These are phyloP conservation scores for Thryonomys swinderianus DNA, from an alignment of 2,113 vertebrate genomes.

Conservation along the genomic window DNA sequence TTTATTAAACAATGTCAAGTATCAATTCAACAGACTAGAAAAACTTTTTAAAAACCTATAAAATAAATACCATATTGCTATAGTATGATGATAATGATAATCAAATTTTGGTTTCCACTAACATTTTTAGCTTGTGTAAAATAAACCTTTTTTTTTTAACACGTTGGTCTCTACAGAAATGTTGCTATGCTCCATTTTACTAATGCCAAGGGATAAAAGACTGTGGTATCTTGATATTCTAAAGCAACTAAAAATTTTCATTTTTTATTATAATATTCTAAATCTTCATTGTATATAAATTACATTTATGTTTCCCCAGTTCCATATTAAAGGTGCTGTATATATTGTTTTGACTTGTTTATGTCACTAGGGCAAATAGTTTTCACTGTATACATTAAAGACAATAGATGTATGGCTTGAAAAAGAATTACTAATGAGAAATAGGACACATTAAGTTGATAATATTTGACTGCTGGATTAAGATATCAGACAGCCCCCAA, in stretches of 20 bases:
- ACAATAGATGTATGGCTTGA: conserved; percentile 41
- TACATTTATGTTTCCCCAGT: not conserved
- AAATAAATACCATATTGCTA: not conserved
- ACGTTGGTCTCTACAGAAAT: not conserved
- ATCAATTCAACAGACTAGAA: not conserved
- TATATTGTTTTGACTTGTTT: not conserved
- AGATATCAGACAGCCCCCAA: conserved; percentile 61
- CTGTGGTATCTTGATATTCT: not conserved
- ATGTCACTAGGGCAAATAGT: not conserved
- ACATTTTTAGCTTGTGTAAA: not conserved
- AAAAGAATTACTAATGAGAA: conserved; percentile 57
- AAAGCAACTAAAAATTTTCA: conserved; percentile 23
- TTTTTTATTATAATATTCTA: conserved; percentile 49
- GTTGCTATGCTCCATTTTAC: conserved; percentile 2
- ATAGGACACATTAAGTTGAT: conserved; percentile 26
- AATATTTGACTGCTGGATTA: conserved; percentile 64
- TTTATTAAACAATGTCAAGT: not conserved
- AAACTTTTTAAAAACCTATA: not conserved
- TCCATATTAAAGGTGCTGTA: not conserved
- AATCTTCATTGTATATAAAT: not conserved
- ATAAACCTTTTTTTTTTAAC: not conserved
- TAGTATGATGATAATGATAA: not conserved
- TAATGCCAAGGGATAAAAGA: not conserved
- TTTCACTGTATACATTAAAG: conserved; percentile 8
- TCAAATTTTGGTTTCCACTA: not conserved